Evolutionary conservation across 37 sponge, comb jelly and placozoan genomes (phyloP).

Genomic region (Hexactinellida sp.): DNA sequence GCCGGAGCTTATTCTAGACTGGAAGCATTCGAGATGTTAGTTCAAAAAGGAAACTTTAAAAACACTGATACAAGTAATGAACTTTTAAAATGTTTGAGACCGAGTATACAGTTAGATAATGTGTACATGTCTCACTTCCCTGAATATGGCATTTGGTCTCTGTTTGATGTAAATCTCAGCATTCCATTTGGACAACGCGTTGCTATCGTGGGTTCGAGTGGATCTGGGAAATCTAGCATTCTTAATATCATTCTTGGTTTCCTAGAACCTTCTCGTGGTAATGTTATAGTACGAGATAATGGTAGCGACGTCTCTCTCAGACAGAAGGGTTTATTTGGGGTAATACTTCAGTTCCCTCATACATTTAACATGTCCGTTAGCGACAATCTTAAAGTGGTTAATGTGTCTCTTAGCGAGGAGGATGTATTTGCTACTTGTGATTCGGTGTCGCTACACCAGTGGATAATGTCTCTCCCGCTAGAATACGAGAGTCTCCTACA

Average conservation of each 20-base stretch:
- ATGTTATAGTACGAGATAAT: conserved; percentile 15
- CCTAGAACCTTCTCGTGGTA: conserved; percentile 28
- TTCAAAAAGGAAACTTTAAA: neutral
- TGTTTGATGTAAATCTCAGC: conserved; percentile 31
- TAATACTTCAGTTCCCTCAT: neutral
- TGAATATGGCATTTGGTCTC: conserved; percentile 31
- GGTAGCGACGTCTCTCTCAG: neutral
- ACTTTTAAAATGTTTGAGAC: neutral
- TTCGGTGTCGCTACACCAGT: neutral
- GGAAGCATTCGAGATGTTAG: neutral
- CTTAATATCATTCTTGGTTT: conserved; percentile 33
- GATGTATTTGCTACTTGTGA: neutral
- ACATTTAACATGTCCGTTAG: neutral
- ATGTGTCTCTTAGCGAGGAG: neutral
- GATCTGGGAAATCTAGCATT: conserved; percentile 52
- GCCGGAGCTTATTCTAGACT: conserved; percentile 12
- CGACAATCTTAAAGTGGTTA: neutral
- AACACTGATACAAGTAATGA: neutral
- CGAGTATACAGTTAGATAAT: neutral
- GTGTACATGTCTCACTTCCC: neutral
- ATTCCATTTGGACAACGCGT: conserved; percentile 34
- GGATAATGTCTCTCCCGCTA: neutral
- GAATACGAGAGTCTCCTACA: neutral
- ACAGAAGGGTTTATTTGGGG: neutral
- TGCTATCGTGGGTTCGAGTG: conserved; percentile 42